A percentile compares a stretch with the other conserved stretches of the same genome.
Conservation (phyloP, 2,888 invertebrate genomes). For the Tanytarsus gracilentus region DNA sequence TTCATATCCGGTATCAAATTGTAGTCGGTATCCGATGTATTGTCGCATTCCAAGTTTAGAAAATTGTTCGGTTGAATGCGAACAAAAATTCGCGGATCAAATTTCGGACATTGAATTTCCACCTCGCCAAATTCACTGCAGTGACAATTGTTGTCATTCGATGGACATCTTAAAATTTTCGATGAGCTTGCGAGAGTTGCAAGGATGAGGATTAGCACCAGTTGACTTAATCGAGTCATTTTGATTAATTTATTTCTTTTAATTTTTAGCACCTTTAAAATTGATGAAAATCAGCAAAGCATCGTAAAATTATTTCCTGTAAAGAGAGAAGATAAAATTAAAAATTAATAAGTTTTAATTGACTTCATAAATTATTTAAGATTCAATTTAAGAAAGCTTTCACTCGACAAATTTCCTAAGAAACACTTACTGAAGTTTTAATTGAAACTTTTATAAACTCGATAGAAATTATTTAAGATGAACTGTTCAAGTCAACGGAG, state of each 20-base stretch:
- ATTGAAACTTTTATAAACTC: no score
- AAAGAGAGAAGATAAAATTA: no score
- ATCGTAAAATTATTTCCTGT: no score
- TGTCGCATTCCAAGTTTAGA: conserved; percentile 39
- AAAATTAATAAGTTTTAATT: no score
- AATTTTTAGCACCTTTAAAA: neutral
- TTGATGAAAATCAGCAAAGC: no score
- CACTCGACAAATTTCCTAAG: no score
- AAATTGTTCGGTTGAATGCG: conserved; percentile 36
- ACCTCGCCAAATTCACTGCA: conserved; percentile 35
- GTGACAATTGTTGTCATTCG: neutral
- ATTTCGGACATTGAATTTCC: conserved; percentile 39
- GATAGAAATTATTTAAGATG: no score
- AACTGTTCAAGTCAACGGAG: no score
- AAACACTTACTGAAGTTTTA: no score
- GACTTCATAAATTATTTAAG: no score
- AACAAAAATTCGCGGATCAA: conserved; percentile 38
- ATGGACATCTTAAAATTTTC: conserved; percentile 7
- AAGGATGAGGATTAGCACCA: neutral
- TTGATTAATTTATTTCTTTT: neutral
- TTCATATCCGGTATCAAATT: conserved; percentile 37
- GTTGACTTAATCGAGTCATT: neutral
- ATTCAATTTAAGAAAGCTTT: no score
- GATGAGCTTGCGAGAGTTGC: neutral
- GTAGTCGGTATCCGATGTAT: conserved; percentile 37